These are phyloP conservation scores for Pithys albifrons DNA, from an alignment of 2,113 vertebrate species.

Conservation along the genomic window DNA sequence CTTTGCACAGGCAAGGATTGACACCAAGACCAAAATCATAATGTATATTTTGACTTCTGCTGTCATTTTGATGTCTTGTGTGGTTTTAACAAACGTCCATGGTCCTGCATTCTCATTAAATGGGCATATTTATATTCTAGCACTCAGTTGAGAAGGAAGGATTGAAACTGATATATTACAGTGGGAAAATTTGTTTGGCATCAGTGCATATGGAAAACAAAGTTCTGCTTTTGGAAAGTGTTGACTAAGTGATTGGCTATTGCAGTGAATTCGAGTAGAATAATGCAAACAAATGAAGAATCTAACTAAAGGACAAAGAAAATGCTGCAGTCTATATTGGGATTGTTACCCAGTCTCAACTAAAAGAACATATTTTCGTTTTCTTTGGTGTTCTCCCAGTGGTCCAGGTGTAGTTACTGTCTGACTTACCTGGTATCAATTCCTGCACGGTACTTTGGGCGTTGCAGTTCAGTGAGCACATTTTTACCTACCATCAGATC, in stretches of 20 bases:
- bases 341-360: neutral
- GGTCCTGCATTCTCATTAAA: neutral
- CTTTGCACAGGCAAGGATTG: neutral
- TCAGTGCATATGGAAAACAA: neutral
- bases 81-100: neutral
- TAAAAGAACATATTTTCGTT: neutral
- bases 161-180: neutral
- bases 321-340: no score
- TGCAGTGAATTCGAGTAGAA: neutral
- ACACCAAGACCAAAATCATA: neutral
- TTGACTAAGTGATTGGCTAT: neutral
- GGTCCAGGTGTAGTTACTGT: neutral
- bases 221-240: neutral
- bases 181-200: neutral
- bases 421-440: neutral
- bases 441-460: neutral
- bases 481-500: neutral
- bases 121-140: neutral
- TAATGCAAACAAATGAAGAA: neutral
- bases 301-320: neutral
- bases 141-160: neutral
- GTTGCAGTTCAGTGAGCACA: neutral
- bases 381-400: neutral
- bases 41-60: neutral
- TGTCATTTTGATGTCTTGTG: neutral